A percentile compares a stretch with the other conserved stretches of the same genome.
Evolutionary conservation across 2,113 vertebrate genomes (phyloP).

Genomic region (Nesoenas mayeri): DNA sequence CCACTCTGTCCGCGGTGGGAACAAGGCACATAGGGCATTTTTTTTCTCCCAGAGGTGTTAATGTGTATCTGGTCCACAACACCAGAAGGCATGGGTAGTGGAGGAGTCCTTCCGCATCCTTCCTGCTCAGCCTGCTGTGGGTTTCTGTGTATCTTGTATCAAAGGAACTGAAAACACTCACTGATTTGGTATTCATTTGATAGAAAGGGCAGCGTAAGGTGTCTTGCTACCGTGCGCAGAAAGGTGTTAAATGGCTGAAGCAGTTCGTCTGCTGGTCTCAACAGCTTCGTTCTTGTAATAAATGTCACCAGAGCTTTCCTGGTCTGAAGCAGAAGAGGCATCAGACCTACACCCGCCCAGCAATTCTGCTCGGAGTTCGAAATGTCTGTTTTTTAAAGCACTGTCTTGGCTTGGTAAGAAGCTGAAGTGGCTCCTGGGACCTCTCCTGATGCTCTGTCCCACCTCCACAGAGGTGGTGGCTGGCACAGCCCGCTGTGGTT

Average conservation of each 20-base stretch:
- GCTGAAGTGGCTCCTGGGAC: background rate
- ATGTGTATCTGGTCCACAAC: background rate
- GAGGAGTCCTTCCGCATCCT: background rate
- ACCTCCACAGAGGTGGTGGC: accelerated
- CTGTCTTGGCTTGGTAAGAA: background rate
- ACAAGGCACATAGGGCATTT: accelerated
- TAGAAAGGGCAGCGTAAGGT: background rate
- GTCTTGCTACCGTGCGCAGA: background rate
- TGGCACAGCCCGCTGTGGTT: background rate
- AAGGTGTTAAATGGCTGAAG: background rate
- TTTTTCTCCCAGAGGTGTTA: background rate
- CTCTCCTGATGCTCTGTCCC: background rate
- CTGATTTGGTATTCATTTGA: background rate
- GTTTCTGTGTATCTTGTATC: background rate
- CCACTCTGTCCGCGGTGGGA: background rate
- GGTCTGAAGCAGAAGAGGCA: background rate
- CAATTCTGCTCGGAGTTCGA: background rate
- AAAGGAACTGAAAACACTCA: background rate
- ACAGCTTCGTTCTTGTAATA: background rate
- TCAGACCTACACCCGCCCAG: background rate
- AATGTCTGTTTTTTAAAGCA: background rate
- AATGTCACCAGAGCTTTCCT: background rate
- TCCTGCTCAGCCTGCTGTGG: background rate
- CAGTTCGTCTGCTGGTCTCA: background rate
- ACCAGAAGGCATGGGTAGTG: background rate